Conservation (phyloP, 2,888 invertebrate species). For the Apodemia duryi region DNA sequence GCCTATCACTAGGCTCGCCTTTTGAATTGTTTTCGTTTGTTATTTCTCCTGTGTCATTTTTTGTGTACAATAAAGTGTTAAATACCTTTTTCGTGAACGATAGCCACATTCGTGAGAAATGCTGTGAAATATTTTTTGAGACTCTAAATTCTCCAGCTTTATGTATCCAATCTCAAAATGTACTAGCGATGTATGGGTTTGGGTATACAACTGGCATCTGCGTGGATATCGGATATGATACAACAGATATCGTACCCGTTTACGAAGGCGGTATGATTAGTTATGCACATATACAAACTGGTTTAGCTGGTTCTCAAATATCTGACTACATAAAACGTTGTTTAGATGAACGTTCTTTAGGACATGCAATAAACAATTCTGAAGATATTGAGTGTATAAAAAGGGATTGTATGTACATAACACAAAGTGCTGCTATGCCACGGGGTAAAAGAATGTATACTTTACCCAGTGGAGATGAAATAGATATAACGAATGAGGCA, state of each 20-base stretch:
- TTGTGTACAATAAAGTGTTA: too few species aligned
- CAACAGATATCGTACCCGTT: conserved; percentile 48
- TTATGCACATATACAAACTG: conserved; percentile 52
- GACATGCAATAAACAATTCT: conserved; percentile 33
- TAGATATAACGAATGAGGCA: conserved; percentile 40
- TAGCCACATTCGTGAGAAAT: conserved; percentile 33
- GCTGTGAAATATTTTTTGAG: conserved; percentile 63
- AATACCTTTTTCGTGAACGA: too few species aligned
- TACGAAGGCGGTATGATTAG: conserved; percentile 55
- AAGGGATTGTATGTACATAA: conserved; percentile 41
- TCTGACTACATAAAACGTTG: conserved; percentile 39
- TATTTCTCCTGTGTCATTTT: too few species aligned
- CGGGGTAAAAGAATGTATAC: conserved; percentile 36
- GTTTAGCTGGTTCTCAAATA: conserved; percentile 44
- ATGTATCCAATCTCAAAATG: conserved; percentile 54
- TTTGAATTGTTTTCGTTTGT: too few species aligned
- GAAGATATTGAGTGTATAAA: conserved; percentile 42
- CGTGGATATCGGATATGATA: conserved; percentile 57
- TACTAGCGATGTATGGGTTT: conserved; percentile 54
- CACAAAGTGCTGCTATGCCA: conserved; percentile 37
- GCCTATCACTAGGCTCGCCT: too few species aligned
- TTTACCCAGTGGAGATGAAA: conserved; percentile 42
- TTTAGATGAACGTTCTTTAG: conserved; percentile 37
- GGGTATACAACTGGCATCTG: conserved; percentile 57
- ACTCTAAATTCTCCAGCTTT: conserved; percentile 53